phyloP scores from a whole-genome alignment of 2,888 invertebrate species.

The Ernsta delagoae region DNA sequence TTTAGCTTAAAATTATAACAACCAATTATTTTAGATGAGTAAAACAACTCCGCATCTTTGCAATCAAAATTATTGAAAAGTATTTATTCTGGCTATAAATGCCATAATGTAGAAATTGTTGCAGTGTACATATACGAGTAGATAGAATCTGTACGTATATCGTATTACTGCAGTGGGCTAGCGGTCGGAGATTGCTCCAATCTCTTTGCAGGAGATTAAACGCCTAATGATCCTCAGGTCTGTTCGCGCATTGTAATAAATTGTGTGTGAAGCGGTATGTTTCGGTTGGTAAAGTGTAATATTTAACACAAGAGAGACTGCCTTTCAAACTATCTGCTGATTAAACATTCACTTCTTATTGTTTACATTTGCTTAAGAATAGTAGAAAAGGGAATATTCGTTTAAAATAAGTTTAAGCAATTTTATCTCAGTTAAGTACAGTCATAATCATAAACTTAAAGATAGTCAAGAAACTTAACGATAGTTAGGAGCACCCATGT shows the following conservation, averaged over 20 bases:
- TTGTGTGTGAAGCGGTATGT: background rate
- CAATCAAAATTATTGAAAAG: too few relatives aligned
- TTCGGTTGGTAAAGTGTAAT: background rate
- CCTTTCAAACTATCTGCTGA: too few relatives aligned
- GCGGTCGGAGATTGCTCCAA: slow-evolving; percentile 16
- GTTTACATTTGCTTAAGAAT: too few relatives aligned
- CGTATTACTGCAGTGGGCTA: background rate
- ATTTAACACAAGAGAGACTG: too few relatives aligned
- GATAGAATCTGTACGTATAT: too few relatives aligned
- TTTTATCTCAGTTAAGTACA: background rate
- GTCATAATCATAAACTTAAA: background rate
- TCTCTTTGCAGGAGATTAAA: slow-evolving; percentile 10
- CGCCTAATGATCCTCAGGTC: background rate
- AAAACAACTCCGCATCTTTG: too few relatives aligned
- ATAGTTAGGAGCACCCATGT: background rate
- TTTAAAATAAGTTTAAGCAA: background rate
- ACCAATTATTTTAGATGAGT: too few relatives aligned
- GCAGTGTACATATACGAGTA: background rate
- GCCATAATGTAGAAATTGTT: background rate
- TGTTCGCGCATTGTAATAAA: background rate
- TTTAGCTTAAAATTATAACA: too few relatives aligned
- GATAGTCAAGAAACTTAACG: background rate
- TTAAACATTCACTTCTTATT: too few relatives aligned
- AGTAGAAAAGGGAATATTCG: background rate
- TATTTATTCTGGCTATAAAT: background rate